Evolutionary conservation across 2,113 vertebrate species (phyloP), one percentile per base, ranked within the genome.

Genomic region (Struthidea cinerea): DNA sequence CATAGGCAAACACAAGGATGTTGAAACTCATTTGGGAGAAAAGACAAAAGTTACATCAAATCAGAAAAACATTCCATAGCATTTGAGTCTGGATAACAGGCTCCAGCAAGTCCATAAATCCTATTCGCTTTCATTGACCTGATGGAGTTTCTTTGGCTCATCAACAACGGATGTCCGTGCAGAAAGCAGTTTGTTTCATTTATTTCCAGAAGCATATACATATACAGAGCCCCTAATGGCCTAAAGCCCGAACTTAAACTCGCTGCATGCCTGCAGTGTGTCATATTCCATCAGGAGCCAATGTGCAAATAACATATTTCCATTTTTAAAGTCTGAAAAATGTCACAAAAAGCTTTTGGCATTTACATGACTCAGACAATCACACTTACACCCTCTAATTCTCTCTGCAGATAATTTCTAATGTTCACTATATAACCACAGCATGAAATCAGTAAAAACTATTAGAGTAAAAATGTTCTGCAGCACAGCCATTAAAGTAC

Each of bases 301-400:
- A 94, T 82, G 94, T 92, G 94, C 96, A 98, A 98, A 98, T 98
- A 98, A 98, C 96, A 93, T 98, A 97, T 98, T 98, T 98, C 97
- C 97, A 98, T 97, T 98, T 97, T 98, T 97, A 94, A 97, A 97
- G 90, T 97, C 97, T 97, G 96, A 98, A 98, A 97, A 98, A 98
- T 98, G 95, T 98, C 97, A 98, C 97, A 97, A 98, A 98, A 98
- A 98, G 93, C 94, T 98, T 98, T 98, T 98, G 97, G 95, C 97
- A 97, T 98, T 98, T 98, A 97, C 93, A 76, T 97, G 97, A 96
- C 96, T 98, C 98, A 98, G 97, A 94, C 74, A 94, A 91, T 97
- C 95, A 91, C 55, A 87, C 94, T 97, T 97, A 95, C 94, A 97
- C 86, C 86, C 95, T 96, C 96, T 98, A 97, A 98, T 98, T 98